Percentiles rank a stretch among this genome's conserved stretches.
Evolutionary conservation across 2,113 vertebrate genomes (phyloP).

Genomic region (Reinhardtius hippoglossoides): DNA sequence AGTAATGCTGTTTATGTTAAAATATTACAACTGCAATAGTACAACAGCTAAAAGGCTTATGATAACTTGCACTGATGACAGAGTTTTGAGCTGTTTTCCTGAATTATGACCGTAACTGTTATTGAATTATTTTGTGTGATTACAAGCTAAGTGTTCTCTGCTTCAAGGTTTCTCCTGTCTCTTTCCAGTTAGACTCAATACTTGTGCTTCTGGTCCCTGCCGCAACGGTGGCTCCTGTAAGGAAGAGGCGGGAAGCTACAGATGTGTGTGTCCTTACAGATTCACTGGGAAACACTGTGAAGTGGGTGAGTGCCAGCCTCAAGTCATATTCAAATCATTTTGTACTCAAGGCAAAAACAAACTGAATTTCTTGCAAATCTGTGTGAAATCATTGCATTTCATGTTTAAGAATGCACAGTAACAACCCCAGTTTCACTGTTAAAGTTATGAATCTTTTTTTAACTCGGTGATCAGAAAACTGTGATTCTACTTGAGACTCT

Average conservation of each 20-base stretch:
- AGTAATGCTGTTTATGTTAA: too few relatives aligned
- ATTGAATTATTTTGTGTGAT: slow-evolving; percentile 56
- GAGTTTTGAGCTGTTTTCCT: slow-evolving; percentile 46
- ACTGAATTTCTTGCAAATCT: not conserved
- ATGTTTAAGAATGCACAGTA: too few relatives aligned
- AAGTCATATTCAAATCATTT: not conserved
- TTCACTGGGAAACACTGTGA: slow-evolving; percentile 97
- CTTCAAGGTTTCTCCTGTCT: slow-evolving; percentile 67
- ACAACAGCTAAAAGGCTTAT: slow-evolving; percentile 46
- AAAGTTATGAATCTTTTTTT: too few relatives aligned
- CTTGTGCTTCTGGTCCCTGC: slow-evolving; percentile 90
- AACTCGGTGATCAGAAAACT: too few relatives aligned
- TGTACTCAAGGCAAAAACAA: not conserved
- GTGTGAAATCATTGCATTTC: too few relatives aligned
- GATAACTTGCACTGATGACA: slow-evolving; percentile 52
- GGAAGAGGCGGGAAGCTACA: slow-evolving; percentile 88
- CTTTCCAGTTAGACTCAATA: slow-evolving; percentile 89
- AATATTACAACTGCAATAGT: too few relatives aligned
- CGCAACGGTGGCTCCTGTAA: slow-evolving; percentile 95
- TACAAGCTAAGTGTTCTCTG: slow-evolving; percentile 19
- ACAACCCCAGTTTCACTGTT: too few relatives aligned
- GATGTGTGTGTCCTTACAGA: slow-evolving; percentile 92
- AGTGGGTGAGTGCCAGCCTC: slow-evolving; percentile 86
- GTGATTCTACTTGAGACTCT: too few relatives aligned
- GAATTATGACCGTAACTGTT: slow-evolving; percentile 45